Evolutionary conservation across 1,140 invertebrate genomes (phyloP).

Genomic region (Bemisia tabaci): DNA sequence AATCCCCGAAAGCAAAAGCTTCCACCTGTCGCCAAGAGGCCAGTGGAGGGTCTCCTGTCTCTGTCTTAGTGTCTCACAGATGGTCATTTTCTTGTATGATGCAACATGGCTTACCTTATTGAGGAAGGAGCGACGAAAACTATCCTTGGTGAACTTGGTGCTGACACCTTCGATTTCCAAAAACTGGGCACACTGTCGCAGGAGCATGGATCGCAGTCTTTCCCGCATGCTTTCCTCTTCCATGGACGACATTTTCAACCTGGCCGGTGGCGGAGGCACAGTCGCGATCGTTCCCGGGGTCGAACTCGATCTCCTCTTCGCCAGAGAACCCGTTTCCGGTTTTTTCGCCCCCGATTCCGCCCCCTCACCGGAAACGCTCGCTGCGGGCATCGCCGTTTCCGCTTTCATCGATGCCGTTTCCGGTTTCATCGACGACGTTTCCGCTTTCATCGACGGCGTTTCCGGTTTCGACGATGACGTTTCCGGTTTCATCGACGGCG

Average conservation of each 20-base stretch:
- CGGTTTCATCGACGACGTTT: not conserved
- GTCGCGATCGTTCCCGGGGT: not conserved
- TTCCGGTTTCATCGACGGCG: not conserved
- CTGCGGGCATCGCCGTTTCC: not conserved
- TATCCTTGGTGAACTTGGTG: constrained; percentile 43
- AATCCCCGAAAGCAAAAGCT: too few relatives aligned
- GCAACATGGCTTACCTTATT: constrained; percentile 51
- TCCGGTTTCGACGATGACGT: not conserved
- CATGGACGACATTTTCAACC: constrained; percentile 40
- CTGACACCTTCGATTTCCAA: constrained; percentile 27
- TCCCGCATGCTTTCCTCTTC: constrained; percentile 48
- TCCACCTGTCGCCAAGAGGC: too few relatives aligned
- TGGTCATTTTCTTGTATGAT: too few relatives aligned
- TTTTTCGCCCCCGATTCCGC: not conserved
- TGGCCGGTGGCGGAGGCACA: not conserved
- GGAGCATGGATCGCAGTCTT: constrained; percentile 35
- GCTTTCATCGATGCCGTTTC: not conserved
- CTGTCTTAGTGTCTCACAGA: too few relatives aligned
- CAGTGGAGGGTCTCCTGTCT: too few relatives aligned
- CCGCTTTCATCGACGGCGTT: not conserved
- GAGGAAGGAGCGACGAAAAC: constrained; percentile 45
- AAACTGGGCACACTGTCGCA: constrained; percentile 47
- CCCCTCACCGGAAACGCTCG: not conserved
- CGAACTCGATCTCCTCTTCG: not conserved
- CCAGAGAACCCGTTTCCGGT: not conserved